phyloP scores from a whole-genome alignment of 2,797 vertebrate species.

The Darevskia mixta region DNA sequence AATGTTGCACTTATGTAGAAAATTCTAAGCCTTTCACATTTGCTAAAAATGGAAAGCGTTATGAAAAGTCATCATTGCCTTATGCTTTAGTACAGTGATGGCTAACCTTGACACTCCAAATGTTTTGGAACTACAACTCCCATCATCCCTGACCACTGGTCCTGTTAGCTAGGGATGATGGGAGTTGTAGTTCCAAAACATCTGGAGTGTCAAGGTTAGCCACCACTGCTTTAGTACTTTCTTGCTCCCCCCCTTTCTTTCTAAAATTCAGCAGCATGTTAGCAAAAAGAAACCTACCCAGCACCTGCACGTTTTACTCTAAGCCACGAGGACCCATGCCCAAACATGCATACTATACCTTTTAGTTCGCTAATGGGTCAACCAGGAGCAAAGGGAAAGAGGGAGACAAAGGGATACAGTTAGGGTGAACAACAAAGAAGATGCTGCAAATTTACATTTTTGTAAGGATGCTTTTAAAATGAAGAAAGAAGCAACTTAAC shows the following conservation, averaged over 20 bases:
- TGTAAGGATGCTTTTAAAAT: slow-evolving; percentile 3
- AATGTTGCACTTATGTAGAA: neutral
- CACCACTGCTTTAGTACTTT: neutral
- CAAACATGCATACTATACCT: slow-evolving; percentile 78
- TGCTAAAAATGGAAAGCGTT: neutral
- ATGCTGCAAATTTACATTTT: slow-evolving; percentile 30
- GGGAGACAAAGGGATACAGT: slow-evolving; percentile 73
- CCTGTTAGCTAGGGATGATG: no score
- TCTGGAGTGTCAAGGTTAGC: no score
- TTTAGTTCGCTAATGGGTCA: slow-evolving; percentile 73
- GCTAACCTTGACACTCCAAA: no score
- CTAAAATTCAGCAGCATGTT: neutral
- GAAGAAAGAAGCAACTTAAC: neutral
- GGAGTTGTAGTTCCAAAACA: no score
- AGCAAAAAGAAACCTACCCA: neutral
- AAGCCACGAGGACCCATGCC: slow-evolving; percentile 59
- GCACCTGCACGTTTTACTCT: slow-evolving; percentile 43
- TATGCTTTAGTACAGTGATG: neutral
- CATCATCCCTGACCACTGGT: no score
- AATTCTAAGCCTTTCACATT: neutral
- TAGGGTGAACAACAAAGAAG: slow-evolving; percentile 67
- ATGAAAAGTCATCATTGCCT: neutral
- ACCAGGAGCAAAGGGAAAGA: slow-evolving; percentile 69
- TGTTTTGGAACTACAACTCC: no score
- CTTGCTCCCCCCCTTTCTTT: neutral